Conservation (phyloP, 2,113 vertebrate genomes). For the Sakesphorus luctuosus region DNA sequence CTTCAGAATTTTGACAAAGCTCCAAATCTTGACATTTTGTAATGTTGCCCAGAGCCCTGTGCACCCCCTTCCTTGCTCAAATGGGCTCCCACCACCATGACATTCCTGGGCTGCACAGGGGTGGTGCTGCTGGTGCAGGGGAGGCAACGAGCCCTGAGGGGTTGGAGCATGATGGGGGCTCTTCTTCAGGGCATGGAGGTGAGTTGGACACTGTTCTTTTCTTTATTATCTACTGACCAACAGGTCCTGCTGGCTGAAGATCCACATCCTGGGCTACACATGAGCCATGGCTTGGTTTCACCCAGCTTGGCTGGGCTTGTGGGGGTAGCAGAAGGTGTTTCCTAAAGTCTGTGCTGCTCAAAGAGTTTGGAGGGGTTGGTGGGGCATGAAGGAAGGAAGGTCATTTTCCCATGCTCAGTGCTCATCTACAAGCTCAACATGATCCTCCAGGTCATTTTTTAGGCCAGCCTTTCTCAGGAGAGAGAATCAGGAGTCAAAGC, state of each 20-base stretch:
- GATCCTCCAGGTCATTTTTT: neutral
- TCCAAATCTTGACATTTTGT: neutral
- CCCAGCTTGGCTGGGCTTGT: neutral
- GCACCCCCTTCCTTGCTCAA: neutral
- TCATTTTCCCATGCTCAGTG: neutral
- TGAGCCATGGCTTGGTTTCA: neutral
- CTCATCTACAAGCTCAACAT: rapidly evolving
- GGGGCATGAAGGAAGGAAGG: neutral
- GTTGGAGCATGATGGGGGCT: rapidly evolving
- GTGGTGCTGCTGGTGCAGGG: neutral
- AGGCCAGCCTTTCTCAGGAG: neutral
- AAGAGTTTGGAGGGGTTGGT: neutral
- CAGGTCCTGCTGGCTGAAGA: neutral
- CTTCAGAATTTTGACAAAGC: neutral
- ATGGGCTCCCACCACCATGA: rapidly evolving
- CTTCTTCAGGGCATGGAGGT: neutral
- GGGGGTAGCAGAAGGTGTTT: neutral
- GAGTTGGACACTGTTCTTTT: neutral
- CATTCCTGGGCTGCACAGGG: neutral
- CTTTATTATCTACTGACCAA: neutral
- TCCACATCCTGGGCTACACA: no score
- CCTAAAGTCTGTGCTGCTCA: neutral
- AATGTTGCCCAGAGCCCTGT: neutral
- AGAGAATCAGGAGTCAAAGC: neutral
- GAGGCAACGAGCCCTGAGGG: neutral